Evolutionary conservation across 2,888 invertebrate genomes (phyloP), one percentile per base, ranked within the genome.

Genomic region (Tinea semifulvella): DNA sequence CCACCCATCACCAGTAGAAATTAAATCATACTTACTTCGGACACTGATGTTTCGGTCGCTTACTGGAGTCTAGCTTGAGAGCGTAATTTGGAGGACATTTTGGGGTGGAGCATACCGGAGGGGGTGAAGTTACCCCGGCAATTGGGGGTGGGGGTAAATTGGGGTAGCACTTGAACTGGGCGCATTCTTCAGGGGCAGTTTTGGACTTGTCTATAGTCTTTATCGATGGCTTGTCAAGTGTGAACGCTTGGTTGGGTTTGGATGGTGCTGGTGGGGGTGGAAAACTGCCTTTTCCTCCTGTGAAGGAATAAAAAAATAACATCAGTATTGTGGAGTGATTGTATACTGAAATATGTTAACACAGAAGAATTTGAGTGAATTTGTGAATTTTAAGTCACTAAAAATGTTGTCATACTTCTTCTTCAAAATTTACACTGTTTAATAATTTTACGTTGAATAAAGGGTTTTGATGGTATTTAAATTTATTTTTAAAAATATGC

Each of bases 41-140:
- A 47, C 86, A 86, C 36, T 72, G 68, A n/a, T 72, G 61, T 2
- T 60, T 54, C 44, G 64, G 63, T 17, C 59, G 50, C 2, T 65
- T 62, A 48, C 61, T 60, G 0, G 53, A 53, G 25, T 86, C 85
- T 48, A 84, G 55, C 42, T 74, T 77, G 1, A 87, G 65, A 5
- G 77, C 68, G 59, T 88, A 89, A 1, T 81, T 82, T 0, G 77
- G 65, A 0, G 88, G 89, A 53, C 91, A 91, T 7, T 57, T 52
- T 2, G 80, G 73, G 5, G 77, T 61, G 0, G 82, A 74, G 54
- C 85, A 85, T 0, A 54, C 38, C 1, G 57, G 50, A 1, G 75
- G 65, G 2, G 58, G 53, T 0, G 58, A 54, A 0, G 63, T 61
- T 10, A 52, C 53, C 0, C 63, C 64, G 28, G 38, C 1, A 3